Conservation (phyloP, 2,888 invertebrate species). For the Amblyteles armatorius region DNA sequence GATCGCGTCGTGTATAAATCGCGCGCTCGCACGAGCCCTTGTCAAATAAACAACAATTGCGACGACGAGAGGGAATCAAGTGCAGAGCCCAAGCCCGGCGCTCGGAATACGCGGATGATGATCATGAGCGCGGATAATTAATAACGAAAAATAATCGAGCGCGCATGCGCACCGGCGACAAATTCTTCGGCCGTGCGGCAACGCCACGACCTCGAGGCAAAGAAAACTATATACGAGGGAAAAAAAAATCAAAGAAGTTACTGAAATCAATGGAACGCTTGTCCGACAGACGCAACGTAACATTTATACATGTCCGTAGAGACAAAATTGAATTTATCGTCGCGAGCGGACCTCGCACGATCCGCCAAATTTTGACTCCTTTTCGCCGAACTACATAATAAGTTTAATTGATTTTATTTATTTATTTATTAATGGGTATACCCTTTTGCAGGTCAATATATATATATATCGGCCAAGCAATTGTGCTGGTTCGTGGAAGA, state of each 20-base stretch:
- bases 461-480: too few relatives aligned
- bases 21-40: slow-evolving; percentile 49
- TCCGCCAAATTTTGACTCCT: too few relatives aligned
- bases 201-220: neutral
- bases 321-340: too few relatives aligned
- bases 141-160: slow-evolving; percentile 31
- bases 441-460: too few relatives aligned
- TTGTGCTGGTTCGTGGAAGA: too few relatives aligned
- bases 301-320: neutral
- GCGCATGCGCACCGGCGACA: neutral
- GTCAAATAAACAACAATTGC: slow-evolving; percentile 67
- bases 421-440: too few relatives aligned
- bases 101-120: neutral
- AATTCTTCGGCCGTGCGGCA: slow-evolving; percentile 34
- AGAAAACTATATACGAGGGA: neutral
- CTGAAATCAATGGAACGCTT: neutral
- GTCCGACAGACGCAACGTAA: neutral
- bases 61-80: slow-evolving; percentile 10
- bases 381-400: too few relatives aligned
- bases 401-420: too few relatives aligned
- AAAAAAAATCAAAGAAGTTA: slow-evolving; percentile 1
- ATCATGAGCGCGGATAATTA: slow-evolving; percentile 46
- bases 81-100: neutral
- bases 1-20: slow-evolving; percentile 60
- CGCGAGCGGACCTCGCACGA: too few relatives aligned